These are phyloP conservation scores for Heliconius charithonia DNA, from an alignment of 2,888 invertebrate species.

Conservation along the genomic window DNA sequence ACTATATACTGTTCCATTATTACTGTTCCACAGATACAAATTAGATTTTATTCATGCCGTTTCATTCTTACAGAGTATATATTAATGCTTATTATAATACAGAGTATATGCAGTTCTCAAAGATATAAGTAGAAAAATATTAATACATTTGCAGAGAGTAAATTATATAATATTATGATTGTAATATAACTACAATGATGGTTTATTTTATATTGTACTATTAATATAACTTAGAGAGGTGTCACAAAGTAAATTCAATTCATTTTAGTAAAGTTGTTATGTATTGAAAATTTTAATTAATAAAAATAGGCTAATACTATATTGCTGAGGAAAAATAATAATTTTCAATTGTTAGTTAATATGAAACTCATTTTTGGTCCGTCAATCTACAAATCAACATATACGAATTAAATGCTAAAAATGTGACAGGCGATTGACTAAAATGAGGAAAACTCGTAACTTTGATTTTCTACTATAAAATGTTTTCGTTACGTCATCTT, in stretches of 20 bases:
- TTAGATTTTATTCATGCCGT: conserved; percentile 42
- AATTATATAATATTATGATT: conserved; percentile 41
- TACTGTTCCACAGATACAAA: conserved; percentile 39
- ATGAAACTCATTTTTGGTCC: conserved; percentile 16
- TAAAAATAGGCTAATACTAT: conserved; percentile 38
- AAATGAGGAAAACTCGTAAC: conserved; percentile 14
- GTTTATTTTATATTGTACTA: conserved; percentile 40
- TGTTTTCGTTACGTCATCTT: not conserved
- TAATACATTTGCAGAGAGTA: conserved; percentile 44
- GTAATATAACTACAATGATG: conserved; percentile 37
- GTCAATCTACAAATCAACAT: not conserved
- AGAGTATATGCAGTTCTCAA: conserved; percentile 43
- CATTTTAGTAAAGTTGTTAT: conserved; percentile 36
- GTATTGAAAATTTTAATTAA: conserved; percentile 34
- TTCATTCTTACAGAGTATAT: conserved; percentile 46
- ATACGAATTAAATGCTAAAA: not conserved
- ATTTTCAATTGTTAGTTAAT: conserved; percentile 8
- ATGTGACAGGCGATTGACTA: conserved; percentile 7
- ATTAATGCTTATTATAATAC: conserved; percentile 44
- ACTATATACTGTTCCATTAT: conserved; percentile 35
- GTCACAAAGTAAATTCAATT: conserved; percentile 42
- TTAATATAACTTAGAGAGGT: conserved; percentile 44
- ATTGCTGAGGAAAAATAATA: conserved; percentile 33
- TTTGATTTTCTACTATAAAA: conserved; percentile 16
- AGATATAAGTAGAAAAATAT: conserved; percentile 42